phyloP scores from a whole-genome alignment of 2,888 invertebrate genomes.

The Syrphus vitripennis region DNA sequence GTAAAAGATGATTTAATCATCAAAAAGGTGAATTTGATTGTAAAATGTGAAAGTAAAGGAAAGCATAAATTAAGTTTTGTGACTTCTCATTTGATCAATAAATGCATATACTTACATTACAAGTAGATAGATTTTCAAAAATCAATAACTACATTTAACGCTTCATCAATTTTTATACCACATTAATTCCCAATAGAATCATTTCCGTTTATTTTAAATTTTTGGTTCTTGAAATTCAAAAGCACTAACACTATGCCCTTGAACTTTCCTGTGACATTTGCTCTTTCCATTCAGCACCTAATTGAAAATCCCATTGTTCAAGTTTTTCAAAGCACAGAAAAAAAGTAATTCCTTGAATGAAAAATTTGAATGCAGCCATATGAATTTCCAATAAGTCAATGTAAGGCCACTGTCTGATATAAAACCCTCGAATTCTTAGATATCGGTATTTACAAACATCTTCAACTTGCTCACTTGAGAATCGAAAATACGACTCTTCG shows the following conservation, averaged over 20 bases:
- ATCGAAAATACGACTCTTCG: constrained; percentile 20
- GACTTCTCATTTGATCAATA: neutral
- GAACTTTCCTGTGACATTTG: neutral
- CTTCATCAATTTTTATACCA: no score
- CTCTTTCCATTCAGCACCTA: neutral
- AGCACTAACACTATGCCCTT: neutral
- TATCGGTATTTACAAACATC: neutral
- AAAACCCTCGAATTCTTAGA: constrained; percentile 1
- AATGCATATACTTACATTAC: no score
- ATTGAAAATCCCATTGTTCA: constrained; percentile 3
- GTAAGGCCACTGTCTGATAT: neutral
- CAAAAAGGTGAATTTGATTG: no score
- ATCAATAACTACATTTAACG: neutral
- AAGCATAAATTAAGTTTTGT: no score
- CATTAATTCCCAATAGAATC: neutral
- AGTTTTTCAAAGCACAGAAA: neutral
- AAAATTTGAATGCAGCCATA: neutral
- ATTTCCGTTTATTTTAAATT: neutral
- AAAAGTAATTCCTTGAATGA: neutral
- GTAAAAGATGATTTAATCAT: no score
- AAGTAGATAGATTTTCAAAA: neutral
- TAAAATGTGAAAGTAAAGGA: no score
- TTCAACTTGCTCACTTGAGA: constrained; percentile 9
- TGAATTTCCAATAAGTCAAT: constrained; percentile 22
- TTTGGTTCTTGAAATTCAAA: neutral